Percentiles rank a stretch among this genome's conserved stretches.
Conservation (phyloP, 2,113 vertebrate genomes). For the Thinocorus orbignyianus region DNA sequence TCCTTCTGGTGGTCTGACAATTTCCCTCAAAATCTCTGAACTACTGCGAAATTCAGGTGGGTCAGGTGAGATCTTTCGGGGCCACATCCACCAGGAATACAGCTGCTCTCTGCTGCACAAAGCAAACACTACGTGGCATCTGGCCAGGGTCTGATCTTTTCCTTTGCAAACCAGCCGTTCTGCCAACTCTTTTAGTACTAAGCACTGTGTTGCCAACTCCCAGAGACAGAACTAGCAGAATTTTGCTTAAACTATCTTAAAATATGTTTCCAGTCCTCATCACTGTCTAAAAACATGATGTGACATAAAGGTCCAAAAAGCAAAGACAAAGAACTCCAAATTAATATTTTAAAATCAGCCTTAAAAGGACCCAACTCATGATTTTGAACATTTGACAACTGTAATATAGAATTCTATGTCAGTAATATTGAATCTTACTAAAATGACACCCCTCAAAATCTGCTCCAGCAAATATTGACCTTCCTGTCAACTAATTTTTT, state of each 20-base stretch:
- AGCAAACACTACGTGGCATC: neutral
- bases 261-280: neutral
- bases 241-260: neutral
- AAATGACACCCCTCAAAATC: neutral
- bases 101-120: neutral
- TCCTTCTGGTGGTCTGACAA: neutral
- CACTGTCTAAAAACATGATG: neutral
- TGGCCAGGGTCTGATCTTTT: neutral
- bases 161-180: neutral
- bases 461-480: neutral
- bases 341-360: neutral
- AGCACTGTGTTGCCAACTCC: neutral
- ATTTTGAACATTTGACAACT: neutral
- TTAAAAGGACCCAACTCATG: rapidly evolving
- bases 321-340: neutral
- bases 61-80: neutral
- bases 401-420: neutral
- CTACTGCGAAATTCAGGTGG: neutral
- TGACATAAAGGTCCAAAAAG: neutral
- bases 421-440: neutral
- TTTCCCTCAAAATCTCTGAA: neutral
- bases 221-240: neutral
- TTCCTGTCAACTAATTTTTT: neutral
- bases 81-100: neutral
- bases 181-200: neutral